Percentiles rank a stretch among this genome's conserved stretches.
Evolutionary conservation across 1,140 invertebrate genomes (phyloP).

Genomic region (Leptinotarsa texana): DNA sequence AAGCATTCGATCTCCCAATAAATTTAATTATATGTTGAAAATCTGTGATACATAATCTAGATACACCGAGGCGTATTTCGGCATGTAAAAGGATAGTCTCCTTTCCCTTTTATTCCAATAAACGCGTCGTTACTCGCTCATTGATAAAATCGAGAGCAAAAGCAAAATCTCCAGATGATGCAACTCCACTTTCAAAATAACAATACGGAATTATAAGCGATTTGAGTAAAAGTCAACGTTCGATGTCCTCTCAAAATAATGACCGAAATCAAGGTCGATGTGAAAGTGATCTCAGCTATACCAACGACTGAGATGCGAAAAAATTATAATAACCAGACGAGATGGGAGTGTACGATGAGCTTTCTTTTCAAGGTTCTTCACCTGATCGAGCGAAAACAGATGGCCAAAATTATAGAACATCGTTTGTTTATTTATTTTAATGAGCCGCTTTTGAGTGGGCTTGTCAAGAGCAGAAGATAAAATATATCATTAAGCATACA

Average conservation of each 20-base stretch:
- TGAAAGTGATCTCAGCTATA: conserved; percentile 9
- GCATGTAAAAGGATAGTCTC: no score
- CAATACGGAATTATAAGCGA: neutral
- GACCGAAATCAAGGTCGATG: conserved; percentile 6
- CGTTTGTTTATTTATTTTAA: neutral
- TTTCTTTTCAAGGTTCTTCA: conserved; percentile 18
- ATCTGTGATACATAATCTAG: no score
- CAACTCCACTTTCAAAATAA: conserved; percentile 1
- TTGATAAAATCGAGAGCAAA: neutral
- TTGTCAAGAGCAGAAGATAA: neutral
- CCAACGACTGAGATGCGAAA: conserved; percentile 5
- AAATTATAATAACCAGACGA: conserved; percentile 16
- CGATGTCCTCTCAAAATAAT: conserved; percentile 3
- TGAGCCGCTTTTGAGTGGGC: neutral
- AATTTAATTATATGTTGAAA: no score
- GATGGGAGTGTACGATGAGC: conserved; percentile 2
- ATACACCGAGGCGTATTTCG: no score
- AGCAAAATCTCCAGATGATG: neutral
- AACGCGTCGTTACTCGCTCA: neutral
- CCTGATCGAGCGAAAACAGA: conserved; percentile 7
- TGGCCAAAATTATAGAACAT: neutral
- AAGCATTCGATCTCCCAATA: no score
- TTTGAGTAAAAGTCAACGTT: conserved; percentile 13
- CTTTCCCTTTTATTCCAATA: neutral
- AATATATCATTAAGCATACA: no score